Conservation (phyloP, 2,797 vertebrate genomes). For the Melanitta fusca region DNA sequence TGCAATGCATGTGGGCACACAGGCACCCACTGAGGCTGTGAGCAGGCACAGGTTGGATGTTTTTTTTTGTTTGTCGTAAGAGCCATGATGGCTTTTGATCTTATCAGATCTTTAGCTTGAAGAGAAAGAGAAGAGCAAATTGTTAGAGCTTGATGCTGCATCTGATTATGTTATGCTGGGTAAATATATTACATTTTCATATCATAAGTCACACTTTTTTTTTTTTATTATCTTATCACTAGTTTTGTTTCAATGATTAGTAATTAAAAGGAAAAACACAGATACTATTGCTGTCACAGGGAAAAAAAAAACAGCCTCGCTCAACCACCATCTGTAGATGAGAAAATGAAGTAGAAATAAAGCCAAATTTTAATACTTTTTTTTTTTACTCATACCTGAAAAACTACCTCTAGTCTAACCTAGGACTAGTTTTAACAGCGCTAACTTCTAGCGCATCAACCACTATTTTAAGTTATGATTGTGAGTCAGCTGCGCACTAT, state of each 20-base stretch:
- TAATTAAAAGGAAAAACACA: not conserved
- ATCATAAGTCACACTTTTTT: not conserved
- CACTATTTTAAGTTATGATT: accelerated
- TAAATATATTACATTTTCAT: not conserved
- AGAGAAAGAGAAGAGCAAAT: not conserved
- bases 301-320: not conserved
- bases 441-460: not conserved
- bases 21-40: accelerated
- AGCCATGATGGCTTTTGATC: not conserved
- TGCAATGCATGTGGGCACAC: accelerated
- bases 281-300: not conserved
- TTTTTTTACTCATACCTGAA: not conserved
- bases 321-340: not conserved
- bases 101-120: not conserved
- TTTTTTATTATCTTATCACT: not conserved
- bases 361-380: not conserved
- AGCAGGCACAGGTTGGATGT: accelerated
- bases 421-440: not conserved
- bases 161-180: accelerated
- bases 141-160: not conserved
- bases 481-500: accelerated
- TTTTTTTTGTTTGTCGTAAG: not conserved
- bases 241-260: not conserved
- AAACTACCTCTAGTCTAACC: not conserved
- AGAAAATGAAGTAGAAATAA: not conserved